These are phyloP conservation scores for Epistrophe grossulariae DNA, from an alignment of 2,888 invertebrate species.

Conservation along the genomic window DNA sequence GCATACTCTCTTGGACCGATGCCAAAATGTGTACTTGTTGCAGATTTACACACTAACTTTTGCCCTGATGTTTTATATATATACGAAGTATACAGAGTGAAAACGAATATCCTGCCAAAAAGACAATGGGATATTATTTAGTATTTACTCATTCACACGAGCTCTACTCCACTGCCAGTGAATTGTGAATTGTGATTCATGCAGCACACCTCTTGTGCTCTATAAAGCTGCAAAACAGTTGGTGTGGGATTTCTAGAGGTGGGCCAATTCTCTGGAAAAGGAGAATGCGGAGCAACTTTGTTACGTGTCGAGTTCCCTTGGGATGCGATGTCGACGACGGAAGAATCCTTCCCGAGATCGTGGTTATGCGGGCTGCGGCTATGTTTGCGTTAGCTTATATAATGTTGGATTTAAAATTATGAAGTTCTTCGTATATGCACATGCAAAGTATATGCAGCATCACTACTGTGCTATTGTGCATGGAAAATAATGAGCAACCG, in stretches of 20 bases:
- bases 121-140: conserved; percentile 60
- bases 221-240: conserved; percentile 21
- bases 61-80: conserved; percentile 11
- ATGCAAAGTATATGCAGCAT: neutral
- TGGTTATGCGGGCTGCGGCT: too few relatives aligned
- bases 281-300: conserved; percentile 6
- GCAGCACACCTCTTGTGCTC: conserved; percentile 24
- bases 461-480: conserved; percentile 10
- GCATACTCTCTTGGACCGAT: conserved; percentile 50
- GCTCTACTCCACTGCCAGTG: conserved; percentile 14
- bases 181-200: conserved; percentile 33
- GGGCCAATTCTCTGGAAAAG: neutral
- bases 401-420: conserved; percentile 28
- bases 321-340: neutral
- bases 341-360: conserved; percentile 19
- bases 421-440: neutral
- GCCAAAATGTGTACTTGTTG: conserved; percentile 72
- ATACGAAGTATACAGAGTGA: conserved; percentile 11
- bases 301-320: conserved; percentile 8
- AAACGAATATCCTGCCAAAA: conserved; percentile 59
- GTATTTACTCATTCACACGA: conserved; percentile 67
- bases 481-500: conserved; percentile 24
- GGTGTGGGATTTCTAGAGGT: conserved; percentile 3
- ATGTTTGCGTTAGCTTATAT: conserved; percentile 15
- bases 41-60: conserved; percentile 28